Conservation (phyloP, 2,113 vertebrate genomes). For the Peromyscus leucopus region DNA sequence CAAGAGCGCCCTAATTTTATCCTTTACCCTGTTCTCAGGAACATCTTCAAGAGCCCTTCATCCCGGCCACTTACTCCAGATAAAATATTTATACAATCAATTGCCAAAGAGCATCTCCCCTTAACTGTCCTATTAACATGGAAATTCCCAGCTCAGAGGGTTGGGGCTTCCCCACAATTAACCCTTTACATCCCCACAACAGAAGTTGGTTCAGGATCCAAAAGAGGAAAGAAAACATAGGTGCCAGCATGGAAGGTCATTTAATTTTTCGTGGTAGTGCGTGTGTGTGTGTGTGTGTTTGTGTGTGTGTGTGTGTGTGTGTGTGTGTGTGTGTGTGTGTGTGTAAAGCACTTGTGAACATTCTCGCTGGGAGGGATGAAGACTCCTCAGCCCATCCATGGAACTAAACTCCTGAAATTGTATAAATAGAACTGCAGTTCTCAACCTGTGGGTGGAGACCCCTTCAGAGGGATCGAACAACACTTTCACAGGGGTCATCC, state of each 20-base stretch:
- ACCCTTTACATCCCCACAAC: constrained; percentile 78
- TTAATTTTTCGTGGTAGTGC: not conserved
- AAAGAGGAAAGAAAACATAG: not conserved
- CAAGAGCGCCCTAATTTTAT: constrained; percentile 88
- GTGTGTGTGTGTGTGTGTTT: rapidly evolving
- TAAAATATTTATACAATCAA: constrained; percentile 93
- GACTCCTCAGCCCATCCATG: not conserved
- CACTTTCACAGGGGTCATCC: not conserved
- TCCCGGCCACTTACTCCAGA: constrained; percentile 87
- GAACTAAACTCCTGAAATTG: not conserved
- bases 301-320: not conserved
- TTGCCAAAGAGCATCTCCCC: constrained; percentile 86
- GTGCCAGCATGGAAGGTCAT: not conserved
- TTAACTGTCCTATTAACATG: constrained; percentile 91
- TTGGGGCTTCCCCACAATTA: constrained; percentile 81
- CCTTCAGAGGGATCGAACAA: not conserved
- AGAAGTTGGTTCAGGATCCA: constrained; percentile 39
- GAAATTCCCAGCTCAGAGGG: constrained; percentile 88
- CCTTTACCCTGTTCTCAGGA: constrained; percentile 83
- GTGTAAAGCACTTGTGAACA: rapidly evolving
- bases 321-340: rapidly evolving
- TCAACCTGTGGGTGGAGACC: not conserved
- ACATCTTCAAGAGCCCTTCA: constrained; percentile 85
- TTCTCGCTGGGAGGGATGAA: not conserved
- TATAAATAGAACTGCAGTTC: not conserved